These are phyloP conservation scores for Apostichopus parvimensis DNA, from an alignment of 35 echinoderm and acorn worm genomes.

Conservation along the genomic window DNA sequence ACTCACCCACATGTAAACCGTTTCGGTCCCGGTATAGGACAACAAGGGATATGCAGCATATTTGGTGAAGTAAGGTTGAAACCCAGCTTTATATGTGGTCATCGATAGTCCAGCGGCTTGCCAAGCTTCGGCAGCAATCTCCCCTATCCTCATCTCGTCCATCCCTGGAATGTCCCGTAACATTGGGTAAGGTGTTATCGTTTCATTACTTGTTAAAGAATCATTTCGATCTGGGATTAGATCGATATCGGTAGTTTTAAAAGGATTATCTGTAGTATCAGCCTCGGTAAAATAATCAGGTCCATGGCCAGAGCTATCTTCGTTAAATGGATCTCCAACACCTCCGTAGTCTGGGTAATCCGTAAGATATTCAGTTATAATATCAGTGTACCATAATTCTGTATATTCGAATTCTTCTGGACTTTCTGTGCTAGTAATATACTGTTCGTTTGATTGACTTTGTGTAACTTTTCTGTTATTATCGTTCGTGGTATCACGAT, in stretches of 20 bases:
- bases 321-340: neutral
- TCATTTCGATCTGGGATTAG: neutral
- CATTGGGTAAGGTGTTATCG: neutral
- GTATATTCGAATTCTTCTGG: conserved; percentile 37
- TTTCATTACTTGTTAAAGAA: conserved; percentile 5
- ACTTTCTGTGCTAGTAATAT: conserved; percentile 17
- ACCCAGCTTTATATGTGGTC: conserved; percentile 12
- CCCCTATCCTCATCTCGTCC: conserved; percentile 13
- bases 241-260: neutral
- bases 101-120: conserved; percentile 21
- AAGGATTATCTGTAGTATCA: neutral
- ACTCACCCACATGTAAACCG: conserved; percentile 42
- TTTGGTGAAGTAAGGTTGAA: conserved; percentile 38
- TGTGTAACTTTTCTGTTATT: neutral
- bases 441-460: neutral
- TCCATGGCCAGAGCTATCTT: neutral
- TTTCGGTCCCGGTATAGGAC: conserved; percentile 17
- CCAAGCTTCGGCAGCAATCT: conserved; percentile 34
- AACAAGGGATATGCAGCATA: conserved; percentile 23
- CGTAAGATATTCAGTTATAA: conserved; percentile 32
- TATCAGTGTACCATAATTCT: conserved; percentile 37
- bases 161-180: conserved; percentile 31
- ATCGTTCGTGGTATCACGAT: neutral
- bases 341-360: conserved; percentile 39
- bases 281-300: neutral